Evolutionary conservation across 2,888 invertebrate genomes (phyloP).

Genomic region (Chymomyza amoena): DNA sequence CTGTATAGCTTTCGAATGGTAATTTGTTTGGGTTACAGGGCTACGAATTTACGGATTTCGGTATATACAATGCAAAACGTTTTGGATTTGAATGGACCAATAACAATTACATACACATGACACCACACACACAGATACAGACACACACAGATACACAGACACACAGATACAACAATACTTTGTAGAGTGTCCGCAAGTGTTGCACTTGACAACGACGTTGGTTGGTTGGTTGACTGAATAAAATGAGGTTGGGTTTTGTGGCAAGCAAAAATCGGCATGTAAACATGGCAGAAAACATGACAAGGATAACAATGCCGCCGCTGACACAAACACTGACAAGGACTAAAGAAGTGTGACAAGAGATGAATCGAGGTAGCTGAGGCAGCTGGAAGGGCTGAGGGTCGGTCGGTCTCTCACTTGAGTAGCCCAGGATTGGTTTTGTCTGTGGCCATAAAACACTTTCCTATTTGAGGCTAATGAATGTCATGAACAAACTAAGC

Average conservation of each 20-base stretch:
- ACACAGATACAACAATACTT: neutral
- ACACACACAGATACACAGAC: neutral
- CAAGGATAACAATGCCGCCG: conserved; percentile 54
- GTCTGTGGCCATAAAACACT: conserved; percentile 39
- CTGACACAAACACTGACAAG: conserved; percentile 49
- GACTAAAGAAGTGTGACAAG: conserved; percentile 6
- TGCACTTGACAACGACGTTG: conserved; percentile 39
- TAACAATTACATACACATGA: conserved; percentile 36
- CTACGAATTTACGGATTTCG: neutral
- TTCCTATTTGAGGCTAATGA: conserved; percentile 48
- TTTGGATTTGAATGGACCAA: conserved; percentile 26
- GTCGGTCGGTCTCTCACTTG: conserved; percentile 17
- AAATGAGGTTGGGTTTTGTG: neutral
- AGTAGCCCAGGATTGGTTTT: conserved; percentile 24
- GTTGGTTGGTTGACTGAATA: neutral
- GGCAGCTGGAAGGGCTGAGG: conserved; percentile 22
- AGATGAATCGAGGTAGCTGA: too few species aligned
- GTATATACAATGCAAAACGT: neutral
- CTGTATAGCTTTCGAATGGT: neutral
- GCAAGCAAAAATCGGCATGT: conserved; percentile 44
- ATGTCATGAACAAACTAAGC: conserved; percentile 36
- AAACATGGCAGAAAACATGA: conserved; percentile 56
- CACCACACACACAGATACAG: conserved; percentile 6
- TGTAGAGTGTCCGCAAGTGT: conserved; percentile 43
- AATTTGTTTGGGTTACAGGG: neutral